A percentile compares a stretch with the other conserved stretches of the same genome.
These are phyloP conservation scores for Heliconius erato DNA, from an alignment of 2,888 invertebrate species.

Conservation along the genomic window DNA sequence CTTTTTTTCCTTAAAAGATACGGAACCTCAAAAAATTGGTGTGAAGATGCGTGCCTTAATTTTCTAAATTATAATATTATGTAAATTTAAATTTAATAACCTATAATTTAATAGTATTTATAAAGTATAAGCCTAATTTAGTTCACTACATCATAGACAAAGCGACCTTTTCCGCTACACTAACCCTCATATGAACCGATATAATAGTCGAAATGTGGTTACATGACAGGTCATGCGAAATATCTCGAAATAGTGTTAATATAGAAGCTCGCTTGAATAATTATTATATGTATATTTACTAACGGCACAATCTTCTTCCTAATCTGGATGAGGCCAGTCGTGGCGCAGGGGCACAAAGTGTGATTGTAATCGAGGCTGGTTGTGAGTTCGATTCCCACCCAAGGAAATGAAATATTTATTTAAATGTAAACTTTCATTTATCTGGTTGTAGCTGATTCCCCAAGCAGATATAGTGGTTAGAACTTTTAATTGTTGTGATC, in stretches of 20 bases:
- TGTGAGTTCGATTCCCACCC: too few species aligned
- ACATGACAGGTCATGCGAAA: conserved; percentile 1
- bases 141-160: conserved; percentile 16
- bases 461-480: too few species aligned
- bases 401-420: too few species aligned
- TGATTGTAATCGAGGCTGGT: too few species aligned
- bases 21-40: too few species aligned
- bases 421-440: too few species aligned
- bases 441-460: too few species aligned
- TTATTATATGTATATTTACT: not conserved
- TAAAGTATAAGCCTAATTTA: conserved; percentile 7
- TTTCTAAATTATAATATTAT: not conserved
- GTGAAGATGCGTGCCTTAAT: not conserved
- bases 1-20: too few species aligned
- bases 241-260: conserved; percentile 3
- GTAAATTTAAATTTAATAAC: not conserved
- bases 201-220: conserved; percentile 16
- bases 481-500: too few species aligned
- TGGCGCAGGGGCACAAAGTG: too few species aligned
- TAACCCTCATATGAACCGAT: conserved; percentile 8
- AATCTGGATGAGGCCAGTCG: too few species aligned
- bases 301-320: not conserved
- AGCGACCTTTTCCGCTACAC: conserved; percentile 24
- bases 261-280: not conserved
- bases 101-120: not conserved